phyloP scores from a whole-genome alignment of 2,797 vertebrate species.

The Schizopygopsis pylzovi region DNA sequence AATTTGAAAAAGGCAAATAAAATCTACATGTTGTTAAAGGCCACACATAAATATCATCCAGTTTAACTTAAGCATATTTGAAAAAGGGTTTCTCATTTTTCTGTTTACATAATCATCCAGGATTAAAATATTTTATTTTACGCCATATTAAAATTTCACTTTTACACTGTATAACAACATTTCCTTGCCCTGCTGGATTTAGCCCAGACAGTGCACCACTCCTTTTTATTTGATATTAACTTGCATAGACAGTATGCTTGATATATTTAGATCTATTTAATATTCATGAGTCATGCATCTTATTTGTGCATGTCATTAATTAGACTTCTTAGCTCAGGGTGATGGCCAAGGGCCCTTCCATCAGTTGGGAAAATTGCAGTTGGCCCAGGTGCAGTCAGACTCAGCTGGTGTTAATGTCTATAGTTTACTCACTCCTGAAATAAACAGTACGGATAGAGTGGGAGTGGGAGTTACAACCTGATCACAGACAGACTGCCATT shows the following conservation, averaged over 20 bases:
- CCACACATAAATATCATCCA: not conserved
- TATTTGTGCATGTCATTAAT: slow-evolving; percentile 51
- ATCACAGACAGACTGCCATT: slow-evolving; percentile 55
- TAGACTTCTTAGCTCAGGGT: slow-evolving; percentile 45
- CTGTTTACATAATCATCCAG: not conserved
- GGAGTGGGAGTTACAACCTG: slow-evolving; percentile 19
- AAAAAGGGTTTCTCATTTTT: not conserved
- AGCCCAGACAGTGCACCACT: slow-evolving; percentile 6
- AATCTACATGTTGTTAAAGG: not conserved
- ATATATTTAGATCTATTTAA: slow-evolving; percentile 48
- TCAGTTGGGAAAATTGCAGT: slow-evolving; percentile 46
- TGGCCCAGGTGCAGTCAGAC: slow-evolving; percentile 42
- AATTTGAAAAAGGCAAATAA: not conserved
- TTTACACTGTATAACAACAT: not conserved
- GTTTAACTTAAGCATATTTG: slow-evolving; percentile 15
- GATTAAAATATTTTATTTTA: not conserved
- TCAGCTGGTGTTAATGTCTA: slow-evolving; percentile 54
- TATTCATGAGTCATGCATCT: slow-evolving; percentile 43
- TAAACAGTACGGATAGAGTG: slow-evolving; percentile 44
- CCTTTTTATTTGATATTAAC: slow-evolving; percentile 36
- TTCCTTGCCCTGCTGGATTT: not conserved
- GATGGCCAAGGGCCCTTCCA: slow-evolving; percentile 41
- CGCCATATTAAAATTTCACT: not conserved
- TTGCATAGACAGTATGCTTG: slow-evolving; percentile 30
- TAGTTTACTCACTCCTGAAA: slow-evolving; percentile 52